A percentile compares a stretch with the other conserved stretches of the same genome.
phyloP scores from a whole-genome alignment of 2,113 vertebrate genomes.

The Ailurus styani region DNA sequence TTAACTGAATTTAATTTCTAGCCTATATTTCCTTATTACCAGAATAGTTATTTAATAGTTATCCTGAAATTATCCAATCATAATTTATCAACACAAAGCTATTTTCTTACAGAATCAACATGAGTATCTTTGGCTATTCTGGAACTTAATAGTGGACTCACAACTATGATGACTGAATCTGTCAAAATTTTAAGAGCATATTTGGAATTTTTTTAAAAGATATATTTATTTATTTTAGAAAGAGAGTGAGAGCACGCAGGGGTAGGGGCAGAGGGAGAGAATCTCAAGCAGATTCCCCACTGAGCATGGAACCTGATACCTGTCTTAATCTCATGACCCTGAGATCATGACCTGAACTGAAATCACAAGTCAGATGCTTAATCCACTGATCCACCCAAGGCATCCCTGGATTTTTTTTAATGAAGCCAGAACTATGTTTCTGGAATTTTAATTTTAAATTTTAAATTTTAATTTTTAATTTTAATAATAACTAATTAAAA shows the following conservation, averaged over 20 bases:
- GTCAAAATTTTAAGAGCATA: neutral
- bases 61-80: neutral
- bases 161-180: neutral
- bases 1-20: slow-evolving; percentile 14
- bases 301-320: neutral
- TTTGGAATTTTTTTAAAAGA: neutral
- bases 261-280: neutral
- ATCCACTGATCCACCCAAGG: neutral
- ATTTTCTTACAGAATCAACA: neutral
- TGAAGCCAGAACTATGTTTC: neutral
- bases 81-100: neutral
- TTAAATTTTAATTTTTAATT: too few species aligned
- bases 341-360: neutral
- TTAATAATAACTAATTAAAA: neutral
- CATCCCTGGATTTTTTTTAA: neutral
- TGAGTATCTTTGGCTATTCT: neutral
- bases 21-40: slow-evolving; percentile 11
- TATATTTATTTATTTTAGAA: neutral
- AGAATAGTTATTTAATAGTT: slow-evolving; percentile 30
- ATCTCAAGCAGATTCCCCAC: neutral
- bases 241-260: neutral
- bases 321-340: neutral
- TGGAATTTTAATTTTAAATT: slow-evolving; percentile 18
- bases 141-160: neutral
- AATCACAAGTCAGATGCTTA: neutral